These are phyloP conservation scores for Pluvianellus socialis DNA, from an alignment of 2,113 vertebrate genomes.

Conservation along the genomic window DNA sequence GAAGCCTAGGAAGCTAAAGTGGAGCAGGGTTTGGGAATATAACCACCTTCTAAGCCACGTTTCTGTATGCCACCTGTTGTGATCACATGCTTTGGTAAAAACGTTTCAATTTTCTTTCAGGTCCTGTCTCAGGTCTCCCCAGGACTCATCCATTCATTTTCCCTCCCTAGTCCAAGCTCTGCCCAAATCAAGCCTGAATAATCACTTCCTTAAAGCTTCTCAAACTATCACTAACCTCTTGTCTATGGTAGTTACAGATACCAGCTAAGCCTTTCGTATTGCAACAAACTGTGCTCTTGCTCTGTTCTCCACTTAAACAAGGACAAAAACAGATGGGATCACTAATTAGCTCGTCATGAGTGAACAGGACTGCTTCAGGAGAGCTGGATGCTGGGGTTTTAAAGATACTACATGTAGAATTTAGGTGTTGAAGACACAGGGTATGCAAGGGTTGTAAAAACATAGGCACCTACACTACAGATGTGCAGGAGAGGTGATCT, in stretches of 20 bases:
- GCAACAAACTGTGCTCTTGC: neutral
- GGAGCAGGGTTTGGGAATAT: neutral
- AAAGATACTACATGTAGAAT: neutral
- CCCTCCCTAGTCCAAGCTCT: neutral
- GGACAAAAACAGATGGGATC: neutral
- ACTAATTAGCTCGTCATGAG: neutral
- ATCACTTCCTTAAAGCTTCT: neutral
- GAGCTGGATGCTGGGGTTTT: neutral
- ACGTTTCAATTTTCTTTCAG: fast-evolving
- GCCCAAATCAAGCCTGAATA: neutral
- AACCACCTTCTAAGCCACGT: neutral
- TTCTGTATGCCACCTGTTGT: neutral
- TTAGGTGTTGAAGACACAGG: neutral
- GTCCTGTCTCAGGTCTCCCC: neutral
- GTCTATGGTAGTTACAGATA: neutral
- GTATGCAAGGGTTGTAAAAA: neutral
- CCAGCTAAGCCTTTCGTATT: neutral
- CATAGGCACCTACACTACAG: neutral
- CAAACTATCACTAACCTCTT: neutral
- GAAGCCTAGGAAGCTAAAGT: neutral
- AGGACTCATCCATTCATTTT: neutral
- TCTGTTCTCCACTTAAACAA: neutral
- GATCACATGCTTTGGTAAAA: neutral
- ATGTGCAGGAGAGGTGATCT: neutral
- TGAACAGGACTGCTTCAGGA: neutral